Evolutionary conservation across 2,888 invertebrate species (phyloP), one percentile per base, ranked within the genome.

Genomic region (Drosophila lutescens): DNA sequence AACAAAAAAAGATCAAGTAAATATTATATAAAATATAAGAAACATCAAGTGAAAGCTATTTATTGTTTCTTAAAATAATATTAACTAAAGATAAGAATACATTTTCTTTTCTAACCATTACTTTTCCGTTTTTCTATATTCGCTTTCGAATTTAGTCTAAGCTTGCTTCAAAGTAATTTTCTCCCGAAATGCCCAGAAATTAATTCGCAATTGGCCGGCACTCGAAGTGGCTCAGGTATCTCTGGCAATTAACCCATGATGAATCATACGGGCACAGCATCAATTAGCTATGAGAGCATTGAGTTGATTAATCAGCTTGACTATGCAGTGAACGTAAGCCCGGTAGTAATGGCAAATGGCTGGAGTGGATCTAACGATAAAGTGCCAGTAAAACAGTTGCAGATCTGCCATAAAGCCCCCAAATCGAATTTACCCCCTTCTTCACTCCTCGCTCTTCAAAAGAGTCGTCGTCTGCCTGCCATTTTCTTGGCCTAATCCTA

Each of bases 401-500:
- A 60, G 60, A 10, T 46, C 30, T 13, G 4, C 15, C 4, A n/a
- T n/a, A 58, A 36, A 36, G 12, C 23, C 44, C n/a, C 58, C 44
- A 59, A 59, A 47, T 62, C 32, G 47, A 62, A 59, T 47, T 47
- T 30, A 46, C 7, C 15, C 17, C 23, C 26, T 12, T 44, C 4
- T 10, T 8, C 6, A 6, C 26, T 26, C 26, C 2, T 4, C 15
- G 4, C 8, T 34, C 20, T n/a, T 15, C 32, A 15, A 23, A 7
- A 13, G 23, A 26, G 26, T 26, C 23, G 44, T 26, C 13, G 26
- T 13, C 44, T 46, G 17, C 12, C 44, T 53, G 46, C 53, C 49
- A 50, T 50, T 63, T 66, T 41, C 63, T 62, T 62, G 63, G 53
- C 46, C 65, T 63, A 54, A 66, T 53, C 66, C 66, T 63, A 63